Evolutionary conservation across 2,797 vertebrate species (phyloP), one percentile per base, ranked within the genome.

Genomic region (Fundulus diaphanus): DNA sequence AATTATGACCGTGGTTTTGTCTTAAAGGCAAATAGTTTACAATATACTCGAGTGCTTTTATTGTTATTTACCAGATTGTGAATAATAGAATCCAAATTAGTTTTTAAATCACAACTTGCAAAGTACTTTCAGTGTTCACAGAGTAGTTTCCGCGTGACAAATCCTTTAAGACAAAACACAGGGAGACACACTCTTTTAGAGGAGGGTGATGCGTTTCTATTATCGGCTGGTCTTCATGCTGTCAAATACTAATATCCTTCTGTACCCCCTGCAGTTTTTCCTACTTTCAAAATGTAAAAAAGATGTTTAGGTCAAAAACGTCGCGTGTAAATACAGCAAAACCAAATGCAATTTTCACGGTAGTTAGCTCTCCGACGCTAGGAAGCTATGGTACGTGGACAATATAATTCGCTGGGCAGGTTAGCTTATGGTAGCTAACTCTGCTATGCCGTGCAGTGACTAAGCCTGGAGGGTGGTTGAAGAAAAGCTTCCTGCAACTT

Each of bases 361-460:
- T 70, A 52, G 65, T 69, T 82, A 77, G 84, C 81, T 84, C 75
- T 67, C 74, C 72, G 70, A 78, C 85, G 85, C 86, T 65, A 48
- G 73, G 68, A 48, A 66, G 80, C 80, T 81, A 84, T 72, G 73
- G 74, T 78, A 73, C 82, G 87, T 76, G 82, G 77, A 80, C 83
- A 86, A 77, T 83, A 80, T 80, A 89, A 82, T 90, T 90, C 82
- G 76, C 68, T 57, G 48, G 85, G 81, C 81, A 91, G 87, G 81
- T 86, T 92, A 91, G 88, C 88, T 89, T 68, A 59, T 80, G 35
- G 29, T 76, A 78, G 91, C 91, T 91, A 91, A 88, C 82, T 87
- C 83, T 81, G 83, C 86, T 82, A 88, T 92, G 49, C 49, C 49
- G 88, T 91, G 81, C 90, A 82, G 76, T 75, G n/a, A 87, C 78